Evolutionary conservation across 2,797 vertebrate species (phyloP).

Genomic region (Argya squamiceps): DNA sequence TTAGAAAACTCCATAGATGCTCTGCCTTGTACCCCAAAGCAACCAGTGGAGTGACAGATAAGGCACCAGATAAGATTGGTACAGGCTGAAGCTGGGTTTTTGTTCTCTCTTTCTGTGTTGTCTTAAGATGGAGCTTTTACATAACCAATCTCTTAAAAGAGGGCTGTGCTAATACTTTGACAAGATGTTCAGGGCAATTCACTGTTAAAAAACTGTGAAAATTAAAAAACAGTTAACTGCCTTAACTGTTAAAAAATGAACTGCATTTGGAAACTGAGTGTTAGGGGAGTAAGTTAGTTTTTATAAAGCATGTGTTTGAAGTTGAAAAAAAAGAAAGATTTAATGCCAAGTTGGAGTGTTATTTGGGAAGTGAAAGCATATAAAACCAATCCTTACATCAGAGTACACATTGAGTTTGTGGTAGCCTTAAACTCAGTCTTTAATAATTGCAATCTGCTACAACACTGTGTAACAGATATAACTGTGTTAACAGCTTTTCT

Average conservation of each 20-base stretch:
- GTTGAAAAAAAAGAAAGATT: not conserved
- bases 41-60: not conserved
- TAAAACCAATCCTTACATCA: constrained; percentile 59
- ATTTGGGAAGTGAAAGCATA: constrained; percentile 7
- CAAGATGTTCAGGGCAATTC: not conserved
- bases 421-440: constrained; percentile 60
- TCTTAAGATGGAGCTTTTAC: constrained; percentile 9
- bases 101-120: not conserved
- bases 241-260: constrained; percentile 9
- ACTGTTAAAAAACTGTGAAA: no score
- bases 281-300: not conserved
- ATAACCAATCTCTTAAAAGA: constrained; percentile 15
- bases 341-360: not conserved
- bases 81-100: not conserved
- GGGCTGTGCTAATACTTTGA: constrained; percentile 18
- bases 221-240: no score
- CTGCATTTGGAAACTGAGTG: constrained; percentile 31
- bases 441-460: constrained; percentile 75
- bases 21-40: not conserved
- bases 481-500: constrained; percentile 77
- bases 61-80: not conserved
- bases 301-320: not conserved
- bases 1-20: not conserved
- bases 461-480: constrained; percentile 71
- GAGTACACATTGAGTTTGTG: not conserved